Base-by-base conservation (phyloP, 92 coral and sea anemone genomes). In the Anthopleura xanthogrammica region DNA sequence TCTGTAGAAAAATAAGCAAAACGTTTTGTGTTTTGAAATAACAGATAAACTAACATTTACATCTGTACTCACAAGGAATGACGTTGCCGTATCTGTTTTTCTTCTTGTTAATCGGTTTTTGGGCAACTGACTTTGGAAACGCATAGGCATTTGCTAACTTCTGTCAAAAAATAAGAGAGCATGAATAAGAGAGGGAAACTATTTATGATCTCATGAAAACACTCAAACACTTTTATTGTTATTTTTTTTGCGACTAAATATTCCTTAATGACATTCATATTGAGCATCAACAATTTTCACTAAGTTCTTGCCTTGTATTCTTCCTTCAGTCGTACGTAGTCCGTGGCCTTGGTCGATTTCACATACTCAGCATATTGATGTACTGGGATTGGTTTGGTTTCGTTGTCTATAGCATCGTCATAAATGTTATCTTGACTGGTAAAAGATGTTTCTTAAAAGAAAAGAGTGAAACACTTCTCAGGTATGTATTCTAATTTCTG, bases 41-140 rank as follows among this genome's bases (percentile, higher is more conserved):
- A 54, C 2, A 54, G 16, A 14, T 14, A 6, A 54, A 11, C 11
- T 8, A 3, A 3, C 2, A 12, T 54, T 11, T 54, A 7, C 2
- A 14, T 54, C 29, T 23, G 46, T 20, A 84, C 93, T 90, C 41
- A 90, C 93, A 90, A 0, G 91, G 80, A 10, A 87, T 86, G 16
- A 90, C 88, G 86, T 90, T 90, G 13, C 83, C 93, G 56, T 90
- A 90, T 19, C 91, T 83, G 80, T 87, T 83, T 71, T 90, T 90
- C 19, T 42, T 55, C 58, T 81, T 85, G 86, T 90, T 90, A 23
- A 48, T 57, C 4, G 68, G 81, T 16, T 72, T 83, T 85, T 87
- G 80, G 48, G 88, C 88, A 43, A 84, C 66, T 40, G 80, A 76
- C 80, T 77, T 85, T 16, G 93, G 48, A 36, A 12, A 84, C 13